Percentiles rank a stretch among this genome's conserved stretches.
Evolutionary conservation across 2,797 vertebrate genomes (phyloP).

Genomic region (Otolemur crassicaudatus): DNA sequence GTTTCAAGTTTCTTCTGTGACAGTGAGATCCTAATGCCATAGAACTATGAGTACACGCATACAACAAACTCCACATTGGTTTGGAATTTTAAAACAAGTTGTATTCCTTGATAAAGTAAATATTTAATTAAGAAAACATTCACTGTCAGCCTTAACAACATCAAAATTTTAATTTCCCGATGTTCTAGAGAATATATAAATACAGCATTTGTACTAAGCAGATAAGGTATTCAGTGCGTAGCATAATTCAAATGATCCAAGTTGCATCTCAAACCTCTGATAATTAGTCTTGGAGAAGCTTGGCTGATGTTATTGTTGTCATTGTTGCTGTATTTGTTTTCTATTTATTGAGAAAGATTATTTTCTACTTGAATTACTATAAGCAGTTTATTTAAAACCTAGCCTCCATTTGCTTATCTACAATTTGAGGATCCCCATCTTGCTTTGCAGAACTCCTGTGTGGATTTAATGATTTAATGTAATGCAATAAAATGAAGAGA

Average conservation of each 20-base stretch:
- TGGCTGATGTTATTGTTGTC: not conserved
- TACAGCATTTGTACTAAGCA: not conserved
- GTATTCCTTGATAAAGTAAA: not conserved
- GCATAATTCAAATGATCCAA: not conserved
- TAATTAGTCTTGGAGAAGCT: not conserved
- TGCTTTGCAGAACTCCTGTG: not conserved
- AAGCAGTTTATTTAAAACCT: slow-evolving; percentile 20
- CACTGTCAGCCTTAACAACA: not conserved
- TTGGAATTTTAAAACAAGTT: not conserved
- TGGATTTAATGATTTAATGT: not conserved
- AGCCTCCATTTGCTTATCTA: not conserved
- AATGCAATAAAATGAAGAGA: not conserved
- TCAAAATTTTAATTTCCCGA: not conserved
- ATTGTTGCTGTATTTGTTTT: not conserved
- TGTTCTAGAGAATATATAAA: not conserved
- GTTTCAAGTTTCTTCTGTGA: not conserved
- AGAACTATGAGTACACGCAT: not conserved
- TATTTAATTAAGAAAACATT: not conserved
- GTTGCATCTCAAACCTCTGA: not conserved
- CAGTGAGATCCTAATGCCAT: not conserved
- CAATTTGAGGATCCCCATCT: not conserved
- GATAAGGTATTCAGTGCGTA: not conserved
- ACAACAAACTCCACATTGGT: not conserved
- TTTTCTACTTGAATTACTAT: slow-evolving; percentile 1
- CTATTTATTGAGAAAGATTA: not conserved